Conservation (phyloP, 2,888 invertebrate species). For the Norana najaformis region DNA sequence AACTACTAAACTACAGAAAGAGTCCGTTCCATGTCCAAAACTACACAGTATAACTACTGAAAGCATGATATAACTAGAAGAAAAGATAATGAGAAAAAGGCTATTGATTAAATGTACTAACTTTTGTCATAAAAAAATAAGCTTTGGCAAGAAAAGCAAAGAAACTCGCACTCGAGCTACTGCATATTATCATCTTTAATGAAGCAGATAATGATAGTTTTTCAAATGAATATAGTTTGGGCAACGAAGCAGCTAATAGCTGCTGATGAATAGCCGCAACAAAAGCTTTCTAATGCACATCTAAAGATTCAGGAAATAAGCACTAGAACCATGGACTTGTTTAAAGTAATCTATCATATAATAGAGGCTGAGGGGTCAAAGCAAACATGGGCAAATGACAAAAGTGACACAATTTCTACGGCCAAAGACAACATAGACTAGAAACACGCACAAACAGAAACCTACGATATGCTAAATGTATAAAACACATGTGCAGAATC, state of each 20-base stretch:
- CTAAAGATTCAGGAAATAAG: background rate
- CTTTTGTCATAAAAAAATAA: background rate
- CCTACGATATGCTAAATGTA: background rate
- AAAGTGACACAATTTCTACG: background rate
- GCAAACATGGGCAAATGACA: background rate
- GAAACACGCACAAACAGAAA: background rate
- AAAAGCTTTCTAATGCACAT: background rate
- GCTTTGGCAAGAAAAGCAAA: slow-evolving; percentile 3
- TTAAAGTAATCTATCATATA: background rate
- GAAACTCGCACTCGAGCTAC: background rate
- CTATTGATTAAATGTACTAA: background rate
- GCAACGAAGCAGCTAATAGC: background rate
- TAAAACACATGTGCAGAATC: background rate
- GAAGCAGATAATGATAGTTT: background rate
- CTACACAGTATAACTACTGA: background rate
- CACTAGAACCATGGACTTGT: background rate
- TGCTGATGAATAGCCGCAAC: too few species aligned
- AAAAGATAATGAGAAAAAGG: background rate
- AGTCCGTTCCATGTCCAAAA: background rate
- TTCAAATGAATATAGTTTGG: background rate
- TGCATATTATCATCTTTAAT: background rate
- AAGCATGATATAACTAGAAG: background rate
- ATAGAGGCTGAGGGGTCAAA: background rate
- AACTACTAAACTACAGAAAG: too few species aligned
- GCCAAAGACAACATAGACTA: background rate